Percentiles rank a stretch among this genome's conserved stretches.
Evolutionary conservation across 1,140 invertebrate species (phyloP).

Genomic region (Trichoplusia ni): DNA sequence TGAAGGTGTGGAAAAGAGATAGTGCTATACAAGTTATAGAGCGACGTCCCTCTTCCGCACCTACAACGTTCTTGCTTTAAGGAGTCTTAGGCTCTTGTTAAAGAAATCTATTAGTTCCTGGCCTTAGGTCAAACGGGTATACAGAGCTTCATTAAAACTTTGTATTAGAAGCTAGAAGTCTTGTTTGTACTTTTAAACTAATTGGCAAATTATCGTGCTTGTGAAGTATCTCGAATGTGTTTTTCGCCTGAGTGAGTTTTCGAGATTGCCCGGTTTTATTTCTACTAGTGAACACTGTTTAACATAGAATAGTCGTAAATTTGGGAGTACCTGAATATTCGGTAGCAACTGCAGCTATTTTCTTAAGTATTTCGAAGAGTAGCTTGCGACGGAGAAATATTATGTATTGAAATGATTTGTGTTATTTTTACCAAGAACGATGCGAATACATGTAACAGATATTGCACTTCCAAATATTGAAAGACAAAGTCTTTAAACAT

Average conservation of each 20-base stretch:
- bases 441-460: too few species aligned
- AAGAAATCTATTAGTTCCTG: constrained; percentile 19
- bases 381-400: not conserved
- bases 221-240: too few species aligned
- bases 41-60: too few species aligned
- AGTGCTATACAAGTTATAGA: too few species aligned
- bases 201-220: not conserved
- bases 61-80: too few species aligned
- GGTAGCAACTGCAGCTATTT: too few species aligned
- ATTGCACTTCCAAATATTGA: too few species aligned
- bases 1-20: too few species aligned
- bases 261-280: constrained; percentile 1
- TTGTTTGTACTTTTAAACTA: not conserved
- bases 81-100: not conserved
- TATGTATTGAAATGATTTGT: not conserved
- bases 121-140: constrained; percentile 10
- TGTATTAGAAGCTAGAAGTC: constrained; percentile 12
- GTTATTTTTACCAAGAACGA: too few species aligned
- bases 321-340: constrained; percentile 1
- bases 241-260: too few species aligned
- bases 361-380: not conserved
- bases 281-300: not conserved
- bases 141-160: constrained; percentile 15
- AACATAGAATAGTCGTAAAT: constrained; percentile 5
- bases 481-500: too few species aligned